A percentile compares a stretch with the other conserved stretches of the same genome.
Evolutionary conservation across 2,888 invertebrate genomes (phyloP).

Genomic region (Mythimna impura): DNA sequence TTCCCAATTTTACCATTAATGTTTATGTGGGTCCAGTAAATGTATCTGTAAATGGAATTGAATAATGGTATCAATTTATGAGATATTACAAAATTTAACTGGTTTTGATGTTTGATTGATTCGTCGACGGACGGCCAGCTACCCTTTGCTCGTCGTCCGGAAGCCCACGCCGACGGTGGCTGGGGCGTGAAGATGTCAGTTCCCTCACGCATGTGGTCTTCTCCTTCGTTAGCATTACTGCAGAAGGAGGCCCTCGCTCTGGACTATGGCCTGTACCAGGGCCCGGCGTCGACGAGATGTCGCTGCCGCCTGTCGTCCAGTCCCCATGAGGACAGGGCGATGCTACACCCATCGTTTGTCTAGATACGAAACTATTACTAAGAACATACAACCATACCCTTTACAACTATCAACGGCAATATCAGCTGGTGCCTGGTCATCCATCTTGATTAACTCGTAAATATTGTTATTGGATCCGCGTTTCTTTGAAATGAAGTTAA

Average conservation of each 20-base stretch:
- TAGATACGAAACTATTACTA: neutral
- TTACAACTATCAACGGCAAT: constrained; percentile 95
- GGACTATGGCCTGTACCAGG: no score
- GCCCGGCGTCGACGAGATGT: no score
- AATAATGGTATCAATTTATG: neutral
- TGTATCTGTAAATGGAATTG: constrained; percentile 87
- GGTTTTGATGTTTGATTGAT: neutral
- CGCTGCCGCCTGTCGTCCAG: no score
- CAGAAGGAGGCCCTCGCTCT: no score
- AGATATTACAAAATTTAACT: neutral
- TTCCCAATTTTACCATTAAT: constrained; percentile 91
- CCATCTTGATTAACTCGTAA: constrained; percentile 81
- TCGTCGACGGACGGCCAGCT: no score
- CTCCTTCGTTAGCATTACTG: no score
- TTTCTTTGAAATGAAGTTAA: constrained; percentile 87
- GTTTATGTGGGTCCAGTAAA: constrained; percentile 97
- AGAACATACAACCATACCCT: constrained; percentile 86
- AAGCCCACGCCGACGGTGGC: no score
- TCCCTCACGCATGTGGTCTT: no score
- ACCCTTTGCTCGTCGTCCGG: no score
- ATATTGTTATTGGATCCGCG: constrained; percentile 76
- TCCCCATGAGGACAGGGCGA: no score
- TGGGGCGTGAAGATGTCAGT: no score
- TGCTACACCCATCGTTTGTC: no score
- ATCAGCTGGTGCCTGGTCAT: constrained; percentile 92